Conservation (phyloP, 2,888 invertebrate species). For the Archips xylosteana region DNA sequence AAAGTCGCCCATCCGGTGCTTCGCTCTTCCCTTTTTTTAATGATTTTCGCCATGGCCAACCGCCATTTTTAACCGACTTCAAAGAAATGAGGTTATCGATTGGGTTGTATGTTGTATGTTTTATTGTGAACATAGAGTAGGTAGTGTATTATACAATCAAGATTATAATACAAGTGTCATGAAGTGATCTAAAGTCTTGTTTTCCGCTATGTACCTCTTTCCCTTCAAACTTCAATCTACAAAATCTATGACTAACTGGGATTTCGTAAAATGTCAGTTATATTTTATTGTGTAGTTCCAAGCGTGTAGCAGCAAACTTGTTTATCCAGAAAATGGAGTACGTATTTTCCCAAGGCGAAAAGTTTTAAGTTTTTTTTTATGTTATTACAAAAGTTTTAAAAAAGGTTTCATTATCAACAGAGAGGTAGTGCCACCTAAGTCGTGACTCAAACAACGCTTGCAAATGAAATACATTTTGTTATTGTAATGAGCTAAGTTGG, state of each 20-base stretch:
- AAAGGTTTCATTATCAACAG: constrained; percentile 20
- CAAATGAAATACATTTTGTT: constrained; percentile 34
- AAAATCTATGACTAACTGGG: not conserved
- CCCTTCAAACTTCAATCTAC: no score
- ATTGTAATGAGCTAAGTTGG: constrained; percentile 35
- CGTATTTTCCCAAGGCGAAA: constrained; percentile 3
- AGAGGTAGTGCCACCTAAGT: constrained; percentile 21
- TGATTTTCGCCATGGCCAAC: no score
- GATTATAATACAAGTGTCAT: no score
- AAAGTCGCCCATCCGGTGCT: no score
- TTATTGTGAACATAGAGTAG: no score
- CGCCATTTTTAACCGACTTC: no score
- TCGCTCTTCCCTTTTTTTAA: no score
- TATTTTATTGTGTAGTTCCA: not conserved
- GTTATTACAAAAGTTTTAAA: constrained; percentile 29
- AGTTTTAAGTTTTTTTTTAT: constrained; percentile 20
- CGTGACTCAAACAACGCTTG: constrained; percentile 7
- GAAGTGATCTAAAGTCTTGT: not conserved
- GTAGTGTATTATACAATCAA: no score
- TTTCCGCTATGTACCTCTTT: not conserved
- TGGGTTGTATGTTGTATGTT: no score
- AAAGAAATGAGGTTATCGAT: no score
- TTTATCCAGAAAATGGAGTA: constrained; percentile 8
- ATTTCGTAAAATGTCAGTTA: not conserved
- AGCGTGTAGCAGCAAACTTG: constrained; percentile 8